These are phyloP conservation scores for Microtus ochrogaster DNA, from an alignment of 2,113 vertebrate genomes.

Conservation along the genomic window DNA sequence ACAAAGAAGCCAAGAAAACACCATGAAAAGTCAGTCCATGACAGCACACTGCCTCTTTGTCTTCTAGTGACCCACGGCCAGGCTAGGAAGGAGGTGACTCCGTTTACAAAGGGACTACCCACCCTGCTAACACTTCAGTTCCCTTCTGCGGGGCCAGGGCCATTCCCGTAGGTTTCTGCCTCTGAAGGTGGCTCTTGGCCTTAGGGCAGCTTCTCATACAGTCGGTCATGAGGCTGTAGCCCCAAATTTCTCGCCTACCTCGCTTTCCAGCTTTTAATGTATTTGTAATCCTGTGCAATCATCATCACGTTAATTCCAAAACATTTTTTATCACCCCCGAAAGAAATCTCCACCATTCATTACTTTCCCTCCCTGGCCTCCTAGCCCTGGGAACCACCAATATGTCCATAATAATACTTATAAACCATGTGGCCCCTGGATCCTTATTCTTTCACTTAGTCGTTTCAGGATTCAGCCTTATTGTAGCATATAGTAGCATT, in stretches of 20 bases:
- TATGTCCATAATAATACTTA: not conserved
- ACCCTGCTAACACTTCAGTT: rapidly evolving
- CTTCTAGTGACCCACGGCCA: not conserved
- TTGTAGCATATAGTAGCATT: too few species aligned
- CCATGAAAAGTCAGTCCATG: not conserved
- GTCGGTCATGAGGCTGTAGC: rapidly evolving
- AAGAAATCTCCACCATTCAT: not conserved
- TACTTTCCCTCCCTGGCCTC: too few species aligned
- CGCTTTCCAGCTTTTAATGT: not conserved
- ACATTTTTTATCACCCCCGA: not conserved
- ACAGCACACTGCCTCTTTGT: not conserved
- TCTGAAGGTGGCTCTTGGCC: rapidly evolving
- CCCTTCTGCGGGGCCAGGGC: not conserved
- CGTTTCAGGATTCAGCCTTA: not conserved
- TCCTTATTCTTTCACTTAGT: not conserved
- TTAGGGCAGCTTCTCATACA: rapidly evolving
- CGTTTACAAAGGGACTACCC: rapidly evolving
- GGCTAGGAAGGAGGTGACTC: not conserved
- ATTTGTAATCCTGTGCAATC: rapidly evolving
- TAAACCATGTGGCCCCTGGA: not conserved
- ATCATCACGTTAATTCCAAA: not conserved
- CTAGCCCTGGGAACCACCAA: not conserved
- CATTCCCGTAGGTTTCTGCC: too few species aligned
- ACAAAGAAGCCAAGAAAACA: not conserved
- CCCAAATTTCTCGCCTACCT: not conserved